phyloP scores from a whole-genome alignment of 37 sponge, comb jelly and placozoan genomes.

The Aphrocallistes beatrix region DNA sequence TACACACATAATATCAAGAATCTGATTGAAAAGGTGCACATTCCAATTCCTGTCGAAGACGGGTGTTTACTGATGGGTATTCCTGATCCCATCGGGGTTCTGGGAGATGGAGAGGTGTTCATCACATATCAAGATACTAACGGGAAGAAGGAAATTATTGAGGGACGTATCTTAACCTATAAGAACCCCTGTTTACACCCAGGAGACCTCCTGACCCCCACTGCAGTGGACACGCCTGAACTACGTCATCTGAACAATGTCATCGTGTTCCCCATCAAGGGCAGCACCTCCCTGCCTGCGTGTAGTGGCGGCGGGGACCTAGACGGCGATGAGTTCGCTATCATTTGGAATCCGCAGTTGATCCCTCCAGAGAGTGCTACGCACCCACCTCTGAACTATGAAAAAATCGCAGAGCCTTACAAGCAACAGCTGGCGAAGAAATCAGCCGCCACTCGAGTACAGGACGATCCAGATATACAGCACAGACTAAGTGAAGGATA shows the following conservation, averaged over 20 bases:
- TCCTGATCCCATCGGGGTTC: neutral
- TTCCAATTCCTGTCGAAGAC: neutral
- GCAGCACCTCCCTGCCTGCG: neutral
- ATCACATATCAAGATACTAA: neutral
- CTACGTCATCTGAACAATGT: neutral
- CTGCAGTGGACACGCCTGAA: neutral
- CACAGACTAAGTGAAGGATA: neutral
- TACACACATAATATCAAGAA: neutral
- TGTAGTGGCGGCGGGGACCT: neutral
- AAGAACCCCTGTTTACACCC: slow-evolving; percentile 8
- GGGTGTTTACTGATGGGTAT: neutral
- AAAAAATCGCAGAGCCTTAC: neutral
- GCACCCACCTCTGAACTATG: neutral
- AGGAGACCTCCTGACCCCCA: neutral
- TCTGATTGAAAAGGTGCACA: neutral
- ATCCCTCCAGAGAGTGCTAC: neutral
- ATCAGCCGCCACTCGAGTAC: no score
- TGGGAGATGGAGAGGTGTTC: neutral
- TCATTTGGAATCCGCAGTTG: neutral
- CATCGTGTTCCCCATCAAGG: slow-evolving; percentile 2
- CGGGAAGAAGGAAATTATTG: neutral
- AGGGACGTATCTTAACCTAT: neutral
- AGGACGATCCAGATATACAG: neutral
- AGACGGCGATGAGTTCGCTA: neutral
- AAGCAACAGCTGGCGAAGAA: no score